Base-by-base conservation (phyloP, 2,797 vertebrate genomes). In the Peromyscus nudipes region DNA sequence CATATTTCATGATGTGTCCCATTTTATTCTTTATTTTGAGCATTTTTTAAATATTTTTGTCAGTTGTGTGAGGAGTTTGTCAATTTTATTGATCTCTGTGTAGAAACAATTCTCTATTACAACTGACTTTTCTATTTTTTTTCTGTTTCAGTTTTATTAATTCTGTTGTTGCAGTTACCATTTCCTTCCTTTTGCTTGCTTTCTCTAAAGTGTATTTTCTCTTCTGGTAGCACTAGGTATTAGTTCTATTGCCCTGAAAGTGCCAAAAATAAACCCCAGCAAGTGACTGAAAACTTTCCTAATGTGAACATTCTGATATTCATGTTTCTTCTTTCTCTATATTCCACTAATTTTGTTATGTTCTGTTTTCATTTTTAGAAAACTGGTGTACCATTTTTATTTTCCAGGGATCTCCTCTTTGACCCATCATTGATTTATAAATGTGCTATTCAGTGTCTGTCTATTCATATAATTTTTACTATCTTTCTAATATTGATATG, bases 301-400 rank as follows among this genome's bases (percentile, higher is more conserved):
- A 46, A 73, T 34, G 55, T 91, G 40, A 75, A 80, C 88, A 43
- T 67, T 37, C 16, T 79, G 55, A 46, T 27, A 62, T 57, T 21
- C 65, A 49, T 37, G 52, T 91, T 91, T 27, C 67, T 91, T n/a
- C 86, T 81, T 55, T 91, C 69, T 75, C 16, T 64, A 8, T 65
- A 23, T 49, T 21, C 2, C 5, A 34, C 62, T 67, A 21, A 67
- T 67, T 64, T 64, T 84, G 16, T 16, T 84, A 89, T 76, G 14
- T 69, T 87, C 9, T 43, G 77, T n/a, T 94, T 89, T 73, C 62
- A 92, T 92, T 92, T 80, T 82, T 46, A 67, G 46, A 67, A 67
- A 65, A 85, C 6, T 9, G 23, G 29, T 8, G 31, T 9, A 49
- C 2, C 9, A 49, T 65, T 82, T 49, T 49, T 49, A 49, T 77